phyloP scores from a whole-genome alignment of 2,888 invertebrate genomes.

The Ophraella communa region DNA sequence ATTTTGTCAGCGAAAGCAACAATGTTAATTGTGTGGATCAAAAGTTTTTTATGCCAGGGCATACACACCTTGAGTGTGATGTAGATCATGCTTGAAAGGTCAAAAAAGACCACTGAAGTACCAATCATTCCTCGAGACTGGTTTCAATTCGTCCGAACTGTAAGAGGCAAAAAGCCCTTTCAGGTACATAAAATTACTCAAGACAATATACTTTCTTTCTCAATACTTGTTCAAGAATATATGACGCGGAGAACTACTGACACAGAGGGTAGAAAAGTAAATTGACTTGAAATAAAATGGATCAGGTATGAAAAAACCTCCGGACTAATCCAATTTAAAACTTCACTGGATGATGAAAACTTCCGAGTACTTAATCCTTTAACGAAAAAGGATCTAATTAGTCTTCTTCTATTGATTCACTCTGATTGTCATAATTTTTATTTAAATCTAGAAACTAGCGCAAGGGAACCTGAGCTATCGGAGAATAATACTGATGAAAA shows the following conservation, averaged over 20 bases:
- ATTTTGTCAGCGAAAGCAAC: neutral
- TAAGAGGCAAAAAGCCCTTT: constrained; percentile 3
- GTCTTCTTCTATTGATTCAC: constrained; percentile 28
- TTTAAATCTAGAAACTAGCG: too few species aligned
- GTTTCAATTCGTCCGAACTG: neutral
- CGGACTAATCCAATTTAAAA: constrained; percentile 29
- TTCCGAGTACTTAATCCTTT: constrained; percentile 24
- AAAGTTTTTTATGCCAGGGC: constrained; percentile 12
- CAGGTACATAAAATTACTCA: constrained; percentile 13
- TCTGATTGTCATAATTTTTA: too few species aligned
- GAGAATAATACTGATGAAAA: too few species aligned
- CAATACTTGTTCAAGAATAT: constrained; percentile 7
- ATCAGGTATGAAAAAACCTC: constrained; percentile 33
- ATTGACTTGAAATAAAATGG: constrained; percentile 33
- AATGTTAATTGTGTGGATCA: constrained; percentile 10
- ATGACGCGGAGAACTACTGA: constrained; percentile 23
- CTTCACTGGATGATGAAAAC: constrained; percentile 28
- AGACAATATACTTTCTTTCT: constrained; percentile 15
- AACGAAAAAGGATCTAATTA: constrained; percentile 28
- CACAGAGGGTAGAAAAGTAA: constrained; percentile 23
- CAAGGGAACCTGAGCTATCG: too few species aligned
- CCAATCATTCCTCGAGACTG: too few species aligned
- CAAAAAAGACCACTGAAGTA: neutral
- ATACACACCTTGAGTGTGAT: constrained; percentile 12
- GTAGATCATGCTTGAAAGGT: neutral